Evolutionary conservation across 92 coral and sea anemone species (phyloP), one percentile per base, ranked within the genome.

Genomic region (Phymanthus crucifer): DNA sequence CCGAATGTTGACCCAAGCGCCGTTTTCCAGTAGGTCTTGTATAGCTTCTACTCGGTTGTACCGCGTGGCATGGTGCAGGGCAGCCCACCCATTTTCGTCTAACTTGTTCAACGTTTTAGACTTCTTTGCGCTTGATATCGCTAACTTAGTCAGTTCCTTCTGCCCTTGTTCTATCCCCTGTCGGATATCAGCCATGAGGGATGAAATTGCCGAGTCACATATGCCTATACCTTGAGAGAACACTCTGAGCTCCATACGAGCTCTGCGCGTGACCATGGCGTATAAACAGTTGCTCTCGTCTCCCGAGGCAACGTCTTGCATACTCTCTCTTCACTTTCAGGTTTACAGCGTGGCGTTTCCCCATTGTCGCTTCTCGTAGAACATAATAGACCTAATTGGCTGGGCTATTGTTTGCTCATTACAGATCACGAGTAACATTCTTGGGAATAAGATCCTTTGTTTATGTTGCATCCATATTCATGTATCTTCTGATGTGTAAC

Each of bases 61-160:
- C 57, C 94, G 70, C 16, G 82, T 78, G 32, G 94, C 79, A 23
- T 87, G 71, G 52, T 90, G 94, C 3, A 90, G 72, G 18, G 84
- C 78, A 46, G 94, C 34, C 11, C 80, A 52, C 21, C 94, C 94
- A 24, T 66, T 71, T 4, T 87, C 91, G 65, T 90, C 94, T 0
- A 85, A 38, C 21, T 46, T 16, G 33, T 75, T 75, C 66, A 52
- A 26, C 11, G 19, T 36, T 23, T 54, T 75, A 32, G 35, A 46
- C 32, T 75, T 46, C 46, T 47, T 47, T 5, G 46, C 68, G 32
- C 40, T 52, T 29, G n/a, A 31, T 12, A 75, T 75, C 23, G 40
- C 40, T 38, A 46, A 32, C 34, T 54, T 35, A 7, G 58, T 27
- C 24, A 46, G 17, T 7, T 75, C 67, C n/a, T 19, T 47, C 19